These are phyloP conservation scores for Choristoneura fumiferana DNA, from an alignment of 1,140 invertebrate species.

Conservation along the genomic window DNA sequence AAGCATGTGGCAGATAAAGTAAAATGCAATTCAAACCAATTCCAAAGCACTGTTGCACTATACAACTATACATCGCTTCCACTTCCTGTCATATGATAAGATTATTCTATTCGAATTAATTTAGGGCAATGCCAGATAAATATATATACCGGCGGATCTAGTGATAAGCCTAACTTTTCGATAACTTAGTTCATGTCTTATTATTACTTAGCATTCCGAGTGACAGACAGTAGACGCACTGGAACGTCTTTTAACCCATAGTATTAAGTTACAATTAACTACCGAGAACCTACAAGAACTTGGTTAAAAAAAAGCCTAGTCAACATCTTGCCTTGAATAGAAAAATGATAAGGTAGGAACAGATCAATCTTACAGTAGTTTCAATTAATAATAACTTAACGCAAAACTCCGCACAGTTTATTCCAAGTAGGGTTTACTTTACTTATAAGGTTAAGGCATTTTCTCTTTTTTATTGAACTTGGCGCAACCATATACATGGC, in stretches of 20 bases:
- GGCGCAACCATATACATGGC: background rate
- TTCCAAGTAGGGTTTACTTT: constrained; percentile 5
- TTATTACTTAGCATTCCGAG: too few species aligned
- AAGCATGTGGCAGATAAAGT: too few species aligned
- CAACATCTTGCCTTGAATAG: too few species aligned
- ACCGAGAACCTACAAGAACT: too few species aligned
- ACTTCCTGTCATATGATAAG: constrained; percentile 46
- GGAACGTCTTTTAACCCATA: too few species aligned
- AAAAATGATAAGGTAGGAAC: too few species aligned
- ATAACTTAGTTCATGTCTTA: background rate
- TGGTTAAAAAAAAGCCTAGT: too few species aligned
- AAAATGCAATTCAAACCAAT: too few species aligned
- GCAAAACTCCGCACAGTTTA: background rate
- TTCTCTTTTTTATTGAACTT: constrained; percentile 8
- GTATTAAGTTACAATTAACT: too few species aligned
- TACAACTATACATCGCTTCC: background rate
- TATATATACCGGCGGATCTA: constrained; percentile 46
- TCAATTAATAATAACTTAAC: constrained; percentile 5
- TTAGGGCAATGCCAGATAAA: constrained; percentile 73
- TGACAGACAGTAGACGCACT: too few species aligned
- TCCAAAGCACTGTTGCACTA: background rate
- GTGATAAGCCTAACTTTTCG: constrained; percentile 41
- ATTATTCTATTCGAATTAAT: constrained; percentile 38
- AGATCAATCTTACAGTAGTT: too few species aligned
- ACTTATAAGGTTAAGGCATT: constrained; percentile 1